A percentile compares a stretch with the other conserved stretches of the same genome.
phyloP scores from a whole-genome alignment of 2,888 invertebrate species.

The Ferrisia virgata region DNA sequence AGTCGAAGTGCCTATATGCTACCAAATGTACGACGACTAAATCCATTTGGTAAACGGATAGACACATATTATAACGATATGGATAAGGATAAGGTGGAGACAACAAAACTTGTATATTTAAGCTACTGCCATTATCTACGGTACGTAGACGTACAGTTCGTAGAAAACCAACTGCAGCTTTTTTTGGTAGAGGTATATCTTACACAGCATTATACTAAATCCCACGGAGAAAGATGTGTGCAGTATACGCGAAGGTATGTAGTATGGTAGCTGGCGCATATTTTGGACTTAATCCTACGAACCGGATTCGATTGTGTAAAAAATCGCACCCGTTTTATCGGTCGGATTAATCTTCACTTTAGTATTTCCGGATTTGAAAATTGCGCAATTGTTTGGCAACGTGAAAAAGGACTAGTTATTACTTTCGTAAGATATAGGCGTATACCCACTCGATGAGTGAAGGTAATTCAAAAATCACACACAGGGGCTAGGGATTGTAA shows the following conservation, averaged over 20 bases:
- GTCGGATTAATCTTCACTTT: neutral
- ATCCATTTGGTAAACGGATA: neutral
- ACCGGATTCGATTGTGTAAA: slow-evolving; percentile 10
- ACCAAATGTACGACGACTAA: neutral
- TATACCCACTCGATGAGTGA: neutral
- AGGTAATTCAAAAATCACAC: neutral
- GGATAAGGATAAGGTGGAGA: neutral
- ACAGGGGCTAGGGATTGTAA: too few species aligned
- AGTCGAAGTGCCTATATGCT: neutral
- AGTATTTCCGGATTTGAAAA: neutral
- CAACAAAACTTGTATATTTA: neutral
- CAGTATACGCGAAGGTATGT: neutral
- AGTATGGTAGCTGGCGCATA: neutral
- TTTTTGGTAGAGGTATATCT: too few species aligned
- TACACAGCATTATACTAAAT: too few species aligned
- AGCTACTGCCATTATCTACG: neutral
- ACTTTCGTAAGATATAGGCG: neutral
- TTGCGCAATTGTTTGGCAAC: neutral
- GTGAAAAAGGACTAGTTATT: neutral
- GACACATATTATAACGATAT: neutral
- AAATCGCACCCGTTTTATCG: neutral
- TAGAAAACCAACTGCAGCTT: neutral
- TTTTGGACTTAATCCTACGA: neutral
- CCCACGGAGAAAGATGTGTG: too few species aligned
- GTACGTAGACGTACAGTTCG: too few species aligned